Evolutionary conservation across 2,888 invertebrate genomes (phyloP), one percentile per base, ranked within the genome.

Genomic region (Smittia aterrima): DNA sequence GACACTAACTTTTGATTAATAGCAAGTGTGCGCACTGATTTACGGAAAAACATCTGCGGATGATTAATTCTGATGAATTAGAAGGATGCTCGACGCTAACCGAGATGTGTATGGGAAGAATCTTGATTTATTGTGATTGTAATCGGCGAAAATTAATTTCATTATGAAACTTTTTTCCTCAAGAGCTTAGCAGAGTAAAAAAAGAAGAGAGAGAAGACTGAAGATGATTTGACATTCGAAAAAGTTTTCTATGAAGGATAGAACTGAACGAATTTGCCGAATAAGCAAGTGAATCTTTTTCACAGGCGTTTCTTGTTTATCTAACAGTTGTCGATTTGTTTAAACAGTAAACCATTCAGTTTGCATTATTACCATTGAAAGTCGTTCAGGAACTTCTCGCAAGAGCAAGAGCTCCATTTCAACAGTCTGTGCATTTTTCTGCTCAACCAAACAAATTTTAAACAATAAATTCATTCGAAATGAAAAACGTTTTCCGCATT

Each of bases 401-500:
- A n/a, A n/a, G n/a, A n/a, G n/a, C n/a, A n/a, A n/a, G n/a, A n/a
- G n/a, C n/a, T n/a, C n/a, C n/a, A n/a, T 22, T 3, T 7, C 58
- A 18, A 18, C 58, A 58, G 20, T 18, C 7, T 58, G 58, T 58
- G 58, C 58, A 58, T 58, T 58, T 58, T 20, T 47, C 4, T 58
- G 58, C 58, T 58, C 22, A 58, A 58, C 58, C 58, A 22, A 58
- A 58, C 58, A 58, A 58, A 58, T 58, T 32, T n/a, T 58, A 22
- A 58, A 58, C 58, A 58, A 58, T 58, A 58, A 58, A 58, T 58
- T 58, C 47, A 13, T 18, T n/a, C 18, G 20, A 58, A 58, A 58
- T 58, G 58, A 58, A 58, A 58, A 58, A 58, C 58, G 58, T 58
- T 58, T 58, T 58, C 20, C 58, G 58, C 58, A 58, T 58, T 58